Base-by-base conservation (phyloP, 2,113 vertebrate species). In the Rissa tridactyla region DNA sequence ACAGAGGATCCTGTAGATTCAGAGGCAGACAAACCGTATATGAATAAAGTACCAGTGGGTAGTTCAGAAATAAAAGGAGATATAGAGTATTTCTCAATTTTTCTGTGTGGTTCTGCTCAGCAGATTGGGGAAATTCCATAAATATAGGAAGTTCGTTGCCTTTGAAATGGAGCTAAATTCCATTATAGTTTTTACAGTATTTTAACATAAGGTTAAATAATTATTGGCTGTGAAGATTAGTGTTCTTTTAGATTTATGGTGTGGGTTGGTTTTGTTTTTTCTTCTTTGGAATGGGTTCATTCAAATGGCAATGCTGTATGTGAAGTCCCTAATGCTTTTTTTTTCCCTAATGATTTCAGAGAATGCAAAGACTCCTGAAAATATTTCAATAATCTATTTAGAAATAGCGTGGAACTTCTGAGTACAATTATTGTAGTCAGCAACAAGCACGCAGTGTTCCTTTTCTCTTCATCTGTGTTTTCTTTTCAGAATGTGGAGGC, bases 401-500 rank as follows among this genome's bases (percentile, higher is more conserved):
- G 87, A 91, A 95, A 90, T 92, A 90, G 64, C 23, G 1, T 86
- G 86, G 68, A 90, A 75, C 88, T 94, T 73, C 70, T 77, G 65
- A 87, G 71, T 80, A 64, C 72, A 82, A 49, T 94, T 76, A 78
- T 46, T 95, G 58, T 89, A 94, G 91, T 89, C 71, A 52, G 65
- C 52, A 69, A 61, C 82, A 94, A 91, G 72, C 81, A 94, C 79
- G 1, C 68, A 91, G 29, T 87, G 94, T 96, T 96, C 88, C 34
- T 91, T 85, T 70, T 82, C 36, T 92, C 78, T 81, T 96, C 87
- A 97, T 87, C 89, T 52, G 91, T 97, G 77, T 94, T 97, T 96
- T 75, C 54, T 94, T 97, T 97, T 65, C 96, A 99, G 99, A 99
- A 98, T 99, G 99, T 97, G 99, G 99, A 76, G 99, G 99, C 77